These are phyloP conservation scores for Myotis pilosus DNA, from an alignment of 2,797 vertebrate species.

Conservation along the genomic window DNA sequence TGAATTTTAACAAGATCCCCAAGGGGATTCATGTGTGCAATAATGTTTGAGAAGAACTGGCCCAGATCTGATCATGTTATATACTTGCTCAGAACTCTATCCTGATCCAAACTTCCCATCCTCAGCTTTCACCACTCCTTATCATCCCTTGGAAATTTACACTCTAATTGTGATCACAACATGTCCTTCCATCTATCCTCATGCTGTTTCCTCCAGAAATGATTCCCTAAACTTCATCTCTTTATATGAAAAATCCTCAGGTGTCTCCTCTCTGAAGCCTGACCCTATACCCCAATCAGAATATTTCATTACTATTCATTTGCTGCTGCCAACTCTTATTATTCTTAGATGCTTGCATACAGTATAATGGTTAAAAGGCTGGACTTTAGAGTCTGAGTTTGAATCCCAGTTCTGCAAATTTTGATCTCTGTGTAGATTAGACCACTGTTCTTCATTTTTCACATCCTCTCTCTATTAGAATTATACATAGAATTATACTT, in stretches of 20 bases:
- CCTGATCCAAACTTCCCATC: neutral
- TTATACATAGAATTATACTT: neutral
- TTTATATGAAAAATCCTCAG: neutral
- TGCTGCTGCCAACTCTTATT: neutral
- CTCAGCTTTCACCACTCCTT: neutral
- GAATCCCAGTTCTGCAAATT: neutral
- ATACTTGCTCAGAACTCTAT: neutral
- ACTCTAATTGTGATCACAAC: neutral
- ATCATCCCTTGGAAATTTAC: neutral
- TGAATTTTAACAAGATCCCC: slow-evolving; percentile 26
- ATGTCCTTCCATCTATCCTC: neutral
- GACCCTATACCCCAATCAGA: neutral
- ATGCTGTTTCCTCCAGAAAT: neutral
- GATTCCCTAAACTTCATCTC: neutral
- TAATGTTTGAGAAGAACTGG: slow-evolving; percentile 2
- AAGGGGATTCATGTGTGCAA: neutral
- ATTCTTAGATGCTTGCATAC: neutral
- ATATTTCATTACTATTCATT: neutral
- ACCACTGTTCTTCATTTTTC: neutral
- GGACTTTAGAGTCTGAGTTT: neutral
- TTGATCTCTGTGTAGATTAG: neutral
- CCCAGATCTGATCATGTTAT: neutral
- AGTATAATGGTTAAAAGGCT: neutral
- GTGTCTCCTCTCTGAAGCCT: neutral
- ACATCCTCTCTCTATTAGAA: neutral